Conservation (phyloP, 2,888 invertebrate species). For the Penaeus monodon region DNA sequence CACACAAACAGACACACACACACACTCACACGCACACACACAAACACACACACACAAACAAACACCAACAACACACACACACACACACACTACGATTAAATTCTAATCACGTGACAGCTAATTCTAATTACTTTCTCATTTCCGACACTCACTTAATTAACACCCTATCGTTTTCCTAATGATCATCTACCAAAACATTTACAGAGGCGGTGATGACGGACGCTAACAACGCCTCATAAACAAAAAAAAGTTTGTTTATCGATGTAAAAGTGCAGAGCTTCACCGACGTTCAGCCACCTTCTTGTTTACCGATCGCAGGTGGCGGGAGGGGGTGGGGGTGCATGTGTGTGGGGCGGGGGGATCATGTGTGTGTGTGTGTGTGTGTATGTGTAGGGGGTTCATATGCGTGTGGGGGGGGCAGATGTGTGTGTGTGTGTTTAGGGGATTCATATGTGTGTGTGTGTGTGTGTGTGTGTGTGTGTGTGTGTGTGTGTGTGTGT, state of each 20-base stretch:
- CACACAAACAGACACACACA: too few relatives aligned
- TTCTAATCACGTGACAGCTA: too few relatives aligned
- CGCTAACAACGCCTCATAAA: neutral
- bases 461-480: too few relatives aligned
- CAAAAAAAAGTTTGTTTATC: slow-evolving; percentile 37
- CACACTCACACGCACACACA: too few relatives aligned
- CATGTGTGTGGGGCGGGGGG: neutral
- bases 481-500: too few relatives aligned
- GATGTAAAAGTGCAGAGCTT: slow-evolving; percentile 23
- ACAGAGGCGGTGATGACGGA: slow-evolving; percentile 24
- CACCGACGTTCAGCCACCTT: neutral
- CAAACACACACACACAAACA: too few relatives aligned
- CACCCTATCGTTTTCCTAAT: slow-evolving; percentile 32
- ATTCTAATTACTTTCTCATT: too few relatives aligned
- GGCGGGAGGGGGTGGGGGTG: neutral
- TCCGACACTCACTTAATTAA: slow-evolving; percentile 33
- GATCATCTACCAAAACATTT: slow-evolving; percentile 32
- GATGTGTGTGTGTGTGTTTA: too few relatives aligned
- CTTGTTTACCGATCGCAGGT: neutral
- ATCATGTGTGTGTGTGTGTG: neutral
- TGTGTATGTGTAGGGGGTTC: neutral
- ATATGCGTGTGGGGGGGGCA: too few relatives aligned
- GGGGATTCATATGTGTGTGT: too few relatives aligned
- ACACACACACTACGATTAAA: neutral
- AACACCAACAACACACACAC: too few relatives aligned